phyloP scores from a whole-genome alignment of 2,113 vertebrate species.

The Nycticorax nycticorax region DNA sequence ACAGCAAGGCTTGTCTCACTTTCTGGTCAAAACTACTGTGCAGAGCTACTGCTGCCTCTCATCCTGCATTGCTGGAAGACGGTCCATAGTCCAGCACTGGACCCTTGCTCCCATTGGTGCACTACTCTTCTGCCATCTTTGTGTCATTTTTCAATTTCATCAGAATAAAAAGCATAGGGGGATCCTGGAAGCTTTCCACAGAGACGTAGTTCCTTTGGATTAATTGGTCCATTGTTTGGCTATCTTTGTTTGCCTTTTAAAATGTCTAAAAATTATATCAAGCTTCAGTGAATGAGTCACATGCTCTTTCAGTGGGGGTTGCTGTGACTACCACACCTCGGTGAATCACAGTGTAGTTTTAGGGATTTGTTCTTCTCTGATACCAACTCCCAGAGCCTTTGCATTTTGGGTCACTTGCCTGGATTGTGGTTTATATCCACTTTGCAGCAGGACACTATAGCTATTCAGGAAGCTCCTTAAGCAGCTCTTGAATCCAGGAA shows the following conservation, averaged over 20 bases:
- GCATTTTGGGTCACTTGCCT: background rate
- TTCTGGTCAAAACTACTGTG: background rate
- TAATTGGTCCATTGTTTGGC: background rate
- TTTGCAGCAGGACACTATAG: background rate
- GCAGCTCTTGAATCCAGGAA: background rate
- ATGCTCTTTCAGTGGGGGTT: background rate
- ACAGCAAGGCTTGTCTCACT: background rate
- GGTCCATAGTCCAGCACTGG: background rate
- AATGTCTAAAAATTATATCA: background rate
- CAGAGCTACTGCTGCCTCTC: background rate
- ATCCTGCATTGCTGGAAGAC: background rate
- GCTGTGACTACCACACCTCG: background rate
- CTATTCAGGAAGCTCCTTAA: background rate
- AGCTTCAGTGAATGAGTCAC: background rate
- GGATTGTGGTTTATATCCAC: background rate
- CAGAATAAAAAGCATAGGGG: background rate
- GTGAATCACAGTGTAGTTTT: background rate
- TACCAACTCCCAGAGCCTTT: background rate
- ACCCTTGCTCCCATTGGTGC: accelerated
- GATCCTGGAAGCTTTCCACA: background rate
- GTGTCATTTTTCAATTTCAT: background rate
- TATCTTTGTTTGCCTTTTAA: background rate
- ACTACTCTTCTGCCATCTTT: background rate
- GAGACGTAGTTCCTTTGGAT: background rate
- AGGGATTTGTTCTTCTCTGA: background rate